phyloP scores from a whole-genome alignment of 2,888 invertebrate species.

The Agonum fuliginosum region DNA sequence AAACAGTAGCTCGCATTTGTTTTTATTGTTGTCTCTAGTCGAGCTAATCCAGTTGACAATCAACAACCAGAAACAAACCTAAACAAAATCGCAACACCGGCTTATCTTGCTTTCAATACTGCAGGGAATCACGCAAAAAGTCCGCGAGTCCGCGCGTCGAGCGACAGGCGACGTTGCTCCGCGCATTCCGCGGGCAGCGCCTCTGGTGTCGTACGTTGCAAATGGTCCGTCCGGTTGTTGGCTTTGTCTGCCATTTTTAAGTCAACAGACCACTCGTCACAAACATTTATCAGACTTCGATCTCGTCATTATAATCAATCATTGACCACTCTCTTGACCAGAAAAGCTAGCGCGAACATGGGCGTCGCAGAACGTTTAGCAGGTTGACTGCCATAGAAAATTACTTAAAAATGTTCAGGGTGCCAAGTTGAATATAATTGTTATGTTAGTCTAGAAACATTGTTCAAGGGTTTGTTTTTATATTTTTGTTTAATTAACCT shows the following conservation, averaged over 20 bases:
- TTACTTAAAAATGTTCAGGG: too few species aligned
- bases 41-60: constrained; percentile 15
- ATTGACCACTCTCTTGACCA: constrained; percentile 50
- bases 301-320: constrained; percentile 59
- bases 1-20: background rate
- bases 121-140: background rate
- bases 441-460: too few species aligned
- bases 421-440: too few species aligned
- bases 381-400: background rate
- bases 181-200: constrained; percentile 11
- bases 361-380: too few species aligned
- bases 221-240: constrained; percentile 46
- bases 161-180: constrained; percentile 2
- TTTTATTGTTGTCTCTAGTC: background rate
- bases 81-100: constrained; percentile 6
- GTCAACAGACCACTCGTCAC: constrained; percentile 55
- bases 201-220: constrained; percentile 46
- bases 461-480: too few species aligned
- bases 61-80: constrained; percentile 3
- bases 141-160: background rate
- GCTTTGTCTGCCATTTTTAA: constrained; percentile 58
- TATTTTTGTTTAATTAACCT: too few species aligned
- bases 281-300: constrained; percentile 54
- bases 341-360: too few species aligned
- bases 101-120: background rate